Percentiles rank a stretch among this genome's conserved stretches.
phyloP scores from a whole-genome alignment of 2,113 vertebrate species.

The Heloderma charlesbogerti region DNA sequence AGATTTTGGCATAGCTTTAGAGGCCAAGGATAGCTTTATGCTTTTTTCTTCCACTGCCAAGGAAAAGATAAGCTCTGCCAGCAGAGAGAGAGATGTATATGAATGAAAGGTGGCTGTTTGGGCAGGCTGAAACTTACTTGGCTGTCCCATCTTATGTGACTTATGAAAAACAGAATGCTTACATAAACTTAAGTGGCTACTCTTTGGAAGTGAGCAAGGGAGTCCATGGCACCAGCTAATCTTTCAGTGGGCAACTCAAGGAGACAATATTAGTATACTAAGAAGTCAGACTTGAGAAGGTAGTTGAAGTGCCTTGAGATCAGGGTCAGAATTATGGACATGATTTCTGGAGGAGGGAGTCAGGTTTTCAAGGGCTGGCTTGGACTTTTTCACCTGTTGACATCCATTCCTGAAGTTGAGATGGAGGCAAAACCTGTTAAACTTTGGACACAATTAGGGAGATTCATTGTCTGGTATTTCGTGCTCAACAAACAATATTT shows the following conservation, averaged over 20 bases:
- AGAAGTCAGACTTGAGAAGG: background rate
- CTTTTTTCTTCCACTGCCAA: background rate
- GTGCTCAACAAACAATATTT: background rate
- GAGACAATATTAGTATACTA: background rate
- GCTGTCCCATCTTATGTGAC: background rate
- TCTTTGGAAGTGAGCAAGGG: conserved; percentile 24
- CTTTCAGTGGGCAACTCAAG: conserved; percentile 37
- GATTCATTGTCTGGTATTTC: background rate
- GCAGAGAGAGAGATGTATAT: background rate
- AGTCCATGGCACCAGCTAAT: background rate
- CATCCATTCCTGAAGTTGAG: background rate
- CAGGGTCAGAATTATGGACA: background rate
- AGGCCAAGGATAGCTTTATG: background rate
- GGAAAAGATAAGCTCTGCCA: background rate
- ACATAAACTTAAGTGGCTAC: rapidly evolving
- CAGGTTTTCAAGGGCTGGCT: background rate
- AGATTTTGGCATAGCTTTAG: background rate
- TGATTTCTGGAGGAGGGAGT: background rate
- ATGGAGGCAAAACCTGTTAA: background rate
- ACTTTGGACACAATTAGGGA: too few relatives aligned
- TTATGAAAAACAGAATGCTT: background rate
- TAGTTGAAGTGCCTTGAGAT: conserved; percentile 37
- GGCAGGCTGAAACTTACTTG: background rate
- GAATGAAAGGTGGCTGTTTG: background rate
- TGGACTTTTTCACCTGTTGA: background rate